Conservation (phyloP, 2,888 invertebrate species). For the Alsophila aescularia region DNA sequence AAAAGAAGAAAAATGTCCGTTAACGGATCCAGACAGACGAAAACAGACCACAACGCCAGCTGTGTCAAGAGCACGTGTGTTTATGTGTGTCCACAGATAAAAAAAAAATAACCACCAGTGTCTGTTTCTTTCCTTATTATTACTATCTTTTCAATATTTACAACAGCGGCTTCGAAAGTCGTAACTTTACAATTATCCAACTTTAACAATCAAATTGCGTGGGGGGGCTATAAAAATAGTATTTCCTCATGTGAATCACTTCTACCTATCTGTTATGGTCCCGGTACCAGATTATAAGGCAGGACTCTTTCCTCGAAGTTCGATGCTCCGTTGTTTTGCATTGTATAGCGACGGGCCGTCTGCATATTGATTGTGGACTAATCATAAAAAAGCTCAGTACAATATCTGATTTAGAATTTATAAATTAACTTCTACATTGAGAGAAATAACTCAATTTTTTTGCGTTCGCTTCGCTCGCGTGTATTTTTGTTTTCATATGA, state of each 20-base stretch:
- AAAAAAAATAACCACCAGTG: slow-evolving; percentile 2
- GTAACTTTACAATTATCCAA: slow-evolving; percentile 25
- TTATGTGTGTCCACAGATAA: slow-evolving; percentile 42
- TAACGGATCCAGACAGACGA: slow-evolving; percentile 34
- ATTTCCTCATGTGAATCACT: slow-evolving; percentile 62
- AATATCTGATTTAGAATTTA: too few relatives aligned
- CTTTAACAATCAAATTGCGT: slow-evolving; percentile 37
- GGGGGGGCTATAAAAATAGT: slow-evolving; percentile 53
- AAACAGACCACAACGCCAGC: slow-evolving; percentile 48
- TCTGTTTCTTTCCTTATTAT: slow-evolving; percentile 6
- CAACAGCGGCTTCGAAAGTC: slow-evolving; percentile 16
- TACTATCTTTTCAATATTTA: slow-evolving; percentile 13
- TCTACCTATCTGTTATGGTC: slow-evolving; percentile 55
- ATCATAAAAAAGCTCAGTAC: too few relatives aligned
- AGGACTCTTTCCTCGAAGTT: slow-evolving; percentile 73
- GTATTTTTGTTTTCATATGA: too few relatives aligned
- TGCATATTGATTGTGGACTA: slow-evolving; percentile 66
- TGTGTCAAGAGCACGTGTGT: slow-evolving; percentile 63
- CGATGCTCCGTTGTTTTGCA: slow-evolving; percentile 78
- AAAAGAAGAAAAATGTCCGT: slow-evolving; percentile 31
- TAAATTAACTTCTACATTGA: too few relatives aligned
- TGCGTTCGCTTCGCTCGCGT: too few relatives aligned
- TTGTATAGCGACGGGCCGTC: slow-evolving; percentile 65
- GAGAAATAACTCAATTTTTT: too few relatives aligned
- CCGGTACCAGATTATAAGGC: slow-evolving; percentile 64